A percentile compares a stretch with the other conserved stretches of the same genome.
Evolutionary conservation across 2,888 invertebrate species (phyloP).

Genomic region (Myathropa florea): DNA sequence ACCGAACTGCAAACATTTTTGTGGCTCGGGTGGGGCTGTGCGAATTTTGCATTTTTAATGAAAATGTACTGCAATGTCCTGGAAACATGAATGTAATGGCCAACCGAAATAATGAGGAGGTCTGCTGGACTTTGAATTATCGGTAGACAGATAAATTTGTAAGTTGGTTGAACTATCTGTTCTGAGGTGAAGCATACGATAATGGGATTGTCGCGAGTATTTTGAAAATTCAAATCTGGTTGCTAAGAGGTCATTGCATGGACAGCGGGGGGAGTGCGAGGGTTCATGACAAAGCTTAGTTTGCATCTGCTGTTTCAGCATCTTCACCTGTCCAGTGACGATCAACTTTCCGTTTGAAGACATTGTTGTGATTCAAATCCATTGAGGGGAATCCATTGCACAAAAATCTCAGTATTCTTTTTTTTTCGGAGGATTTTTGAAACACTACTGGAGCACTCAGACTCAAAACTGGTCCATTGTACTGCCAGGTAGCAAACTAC

Average conservation of each 20-base stretch:
- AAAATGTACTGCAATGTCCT: conserved; percentile 57
- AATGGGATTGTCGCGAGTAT: neutral
- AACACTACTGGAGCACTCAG: too few relatives aligned
- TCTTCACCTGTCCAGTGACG: too few relatives aligned
- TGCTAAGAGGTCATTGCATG: neutral
- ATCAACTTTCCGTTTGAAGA: too few relatives aligned
- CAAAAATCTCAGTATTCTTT: too few relatives aligned
- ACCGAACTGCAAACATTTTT: conserved; percentile 2
- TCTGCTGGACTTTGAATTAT: conserved; percentile 24
- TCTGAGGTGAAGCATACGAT: neutral
- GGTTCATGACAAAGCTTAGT: too few relatives aligned
- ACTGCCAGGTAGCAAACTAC: too few relatives aligned
- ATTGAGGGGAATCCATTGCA: too few relatives aligned
- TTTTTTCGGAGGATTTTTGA: too few relatives aligned
- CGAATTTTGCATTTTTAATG: conserved; percentile 67
- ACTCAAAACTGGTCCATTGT: too few relatives aligned
- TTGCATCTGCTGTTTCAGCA: too few relatives aligned
- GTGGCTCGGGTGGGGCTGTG: neutral
- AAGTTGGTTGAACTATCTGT: conserved; percentile 22
- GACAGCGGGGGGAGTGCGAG: neutral
- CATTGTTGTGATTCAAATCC: too few relatives aligned
- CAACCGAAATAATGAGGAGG: conserved; percentile 8
- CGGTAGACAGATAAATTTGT: conserved; percentile 48
- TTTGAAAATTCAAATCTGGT: too few relatives aligned
- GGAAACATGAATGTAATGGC: conserved; percentile 49